phyloP scores from a whole-genome alignment of 2,113 vertebrate genomes.

The Passer montanus region DNA sequence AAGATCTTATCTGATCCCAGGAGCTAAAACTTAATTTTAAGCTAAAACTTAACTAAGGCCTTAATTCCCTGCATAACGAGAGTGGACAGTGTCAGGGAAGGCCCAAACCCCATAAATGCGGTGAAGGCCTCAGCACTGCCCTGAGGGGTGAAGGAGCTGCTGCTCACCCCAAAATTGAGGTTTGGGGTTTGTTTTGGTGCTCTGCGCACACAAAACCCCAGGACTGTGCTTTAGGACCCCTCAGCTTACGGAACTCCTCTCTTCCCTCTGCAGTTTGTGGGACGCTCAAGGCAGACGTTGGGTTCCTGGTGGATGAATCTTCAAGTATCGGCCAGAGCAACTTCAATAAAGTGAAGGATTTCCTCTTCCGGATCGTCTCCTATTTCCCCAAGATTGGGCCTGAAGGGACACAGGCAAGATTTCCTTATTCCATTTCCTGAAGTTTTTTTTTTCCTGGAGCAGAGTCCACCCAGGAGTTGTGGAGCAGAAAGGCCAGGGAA shows the following conservation, averaged over 20 bases:
- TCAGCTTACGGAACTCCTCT: background rate
- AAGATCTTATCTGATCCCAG: background rate
- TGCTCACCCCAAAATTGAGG: background rate
- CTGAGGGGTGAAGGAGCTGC: background rate
- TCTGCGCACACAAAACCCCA: background rate
- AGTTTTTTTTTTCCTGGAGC: background rate
- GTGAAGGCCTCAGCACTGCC: background rate
- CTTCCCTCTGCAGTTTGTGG: constrained; percentile 79
- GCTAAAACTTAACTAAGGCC: background rate
- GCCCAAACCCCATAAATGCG: background rate
- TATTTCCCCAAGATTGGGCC: constrained; percentile 87
- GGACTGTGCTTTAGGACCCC: background rate
- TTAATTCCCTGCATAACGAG: background rate
- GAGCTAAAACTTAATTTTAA: background rate
- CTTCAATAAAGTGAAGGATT: constrained; percentile 88
- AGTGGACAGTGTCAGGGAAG: background rate
- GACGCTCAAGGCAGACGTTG: constrained; percentile 82
- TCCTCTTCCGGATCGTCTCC: constrained; percentile 84
- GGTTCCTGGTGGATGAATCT: constrained; percentile 90
- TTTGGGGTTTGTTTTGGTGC: background rate
- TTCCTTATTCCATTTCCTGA: background rate
- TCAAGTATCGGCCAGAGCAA: constrained; percentile 86
- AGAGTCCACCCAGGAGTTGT: fast-evolving
- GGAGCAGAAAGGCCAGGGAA: background rate
- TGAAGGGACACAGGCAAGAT: constrained; percentile 79